Base-by-base conservation (phyloP, 2,797 vertebrate genomes). In the Leucoraja ocellata region DNA sequence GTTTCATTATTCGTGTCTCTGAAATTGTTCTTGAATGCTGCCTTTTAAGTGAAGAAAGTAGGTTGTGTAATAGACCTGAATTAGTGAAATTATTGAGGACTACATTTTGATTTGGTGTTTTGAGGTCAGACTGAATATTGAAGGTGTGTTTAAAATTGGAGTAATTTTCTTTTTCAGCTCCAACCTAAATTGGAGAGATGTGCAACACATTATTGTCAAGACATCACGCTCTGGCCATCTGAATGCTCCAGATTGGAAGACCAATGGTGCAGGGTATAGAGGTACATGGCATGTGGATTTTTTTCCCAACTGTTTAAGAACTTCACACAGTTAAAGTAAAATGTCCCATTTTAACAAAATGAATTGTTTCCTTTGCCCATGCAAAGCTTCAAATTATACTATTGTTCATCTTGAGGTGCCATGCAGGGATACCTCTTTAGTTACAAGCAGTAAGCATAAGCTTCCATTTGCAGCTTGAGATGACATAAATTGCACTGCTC, bases 161-260 rank as follows among this genome's bases (percentile, higher is more conserved):
- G 4, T 74, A 4, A 32, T 28, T 14, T 93, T 94, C 39, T 65
- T 83, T 94, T 95, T 63, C 94, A 99, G 98, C 96, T 95, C 97
- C 94, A 97, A 97, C 95, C 96, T 99, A 94, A 97, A 98, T 90
- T 99, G 99, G 99, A 97, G 98, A 95, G 99, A 99, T 91, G 97
- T 99, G 93, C 99, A 99, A 95, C 99, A 99, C 96, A 99, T 99
- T 95, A 99, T 99, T 94, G 99, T 99, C 91, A 98, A 98, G 95
- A 99, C 99, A 58, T 99, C 98, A 93, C 97, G 98, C 95, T 97
- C 98, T 11, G 98, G 98, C 95, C 98, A 99, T 96, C 97, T 99
- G 95, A 99, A 98, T 92, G 98, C 99, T 94, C 97, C 98, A 74
- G 98, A 99, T 96, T 99, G 99, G 99, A 99, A 99, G 97, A 99